A percentile compares a stretch with the other conserved stretches of the same genome.
Conservation (phyloP, 2,113 vertebrate species). For the Pseudorectes ferrugineus region DNA sequence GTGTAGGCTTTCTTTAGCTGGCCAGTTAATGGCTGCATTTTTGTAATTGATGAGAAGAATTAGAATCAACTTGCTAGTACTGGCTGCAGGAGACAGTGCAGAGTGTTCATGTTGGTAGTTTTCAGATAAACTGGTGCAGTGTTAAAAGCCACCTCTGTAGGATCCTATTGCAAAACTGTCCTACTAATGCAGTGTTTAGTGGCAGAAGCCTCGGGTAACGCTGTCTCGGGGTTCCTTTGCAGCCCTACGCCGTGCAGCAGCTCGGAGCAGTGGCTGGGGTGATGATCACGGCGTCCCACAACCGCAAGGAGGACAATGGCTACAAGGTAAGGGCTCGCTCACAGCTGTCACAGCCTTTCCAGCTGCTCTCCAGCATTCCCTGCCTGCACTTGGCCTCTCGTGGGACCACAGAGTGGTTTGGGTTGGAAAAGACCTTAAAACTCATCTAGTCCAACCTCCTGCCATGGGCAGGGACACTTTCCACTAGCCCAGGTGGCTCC, state of each 20-base stretch:
- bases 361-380: not conserved
- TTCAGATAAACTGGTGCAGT: not conserved
- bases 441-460: accelerated
- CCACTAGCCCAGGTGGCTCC: accelerated
- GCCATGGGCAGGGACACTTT: not conserved
- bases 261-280: slow-evolving; percentile 86
- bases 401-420: not conserved
- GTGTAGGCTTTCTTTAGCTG: not conserved
- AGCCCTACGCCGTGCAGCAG: slow-evolving; percentile 90
- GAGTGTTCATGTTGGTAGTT: accelerated
- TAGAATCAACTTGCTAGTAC: accelerated
- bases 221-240: not conserved
- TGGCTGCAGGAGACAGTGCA: not conserved
- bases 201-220: accelerated
- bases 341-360: accelerated
- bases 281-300: slow-evolving; percentile 97
- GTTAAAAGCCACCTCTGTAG: accelerated
- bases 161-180: accelerated
- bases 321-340: slow-evolving; percentile 80
- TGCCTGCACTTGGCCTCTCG: accelerated
- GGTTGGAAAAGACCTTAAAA: not conserved
- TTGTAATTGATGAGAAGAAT: accelerated
- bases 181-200: not conserved
- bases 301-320: slow-evolving; percentile 94
- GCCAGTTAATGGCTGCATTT: not conserved